Evolutionary conservation across 2,113 vertebrate genomes (phyloP).

Genomic region (Tympanuchus pallidicinctus): DNA sequence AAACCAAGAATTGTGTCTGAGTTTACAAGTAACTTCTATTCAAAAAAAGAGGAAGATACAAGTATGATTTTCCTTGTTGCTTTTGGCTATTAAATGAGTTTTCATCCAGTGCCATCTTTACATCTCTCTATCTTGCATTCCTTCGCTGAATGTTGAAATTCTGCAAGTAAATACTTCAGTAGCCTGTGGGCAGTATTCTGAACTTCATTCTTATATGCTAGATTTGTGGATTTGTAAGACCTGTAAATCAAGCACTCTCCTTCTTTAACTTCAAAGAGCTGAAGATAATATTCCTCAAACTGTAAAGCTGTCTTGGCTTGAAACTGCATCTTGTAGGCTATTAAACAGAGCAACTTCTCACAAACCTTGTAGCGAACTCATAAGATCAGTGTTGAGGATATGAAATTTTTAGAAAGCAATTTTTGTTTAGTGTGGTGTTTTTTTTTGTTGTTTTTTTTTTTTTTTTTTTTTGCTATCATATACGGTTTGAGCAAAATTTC

Average conservation of each 20-base stretch:
- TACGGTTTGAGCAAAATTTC: neutral
- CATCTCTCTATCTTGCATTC: neutral
- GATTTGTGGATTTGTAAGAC: neutral
- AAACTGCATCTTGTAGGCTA: neutral
- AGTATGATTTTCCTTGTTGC: neutral
- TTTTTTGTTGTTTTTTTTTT: too few species aligned
- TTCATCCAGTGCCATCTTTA: neutral
- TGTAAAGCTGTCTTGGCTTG: neutral
- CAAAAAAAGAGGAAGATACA: neutral
- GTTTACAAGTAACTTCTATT: neutral
- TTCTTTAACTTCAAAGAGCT: neutral
- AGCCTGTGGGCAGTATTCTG: neutral
- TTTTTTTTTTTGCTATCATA: neutral
- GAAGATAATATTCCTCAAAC: neutral
- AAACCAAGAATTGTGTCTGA: neutral
- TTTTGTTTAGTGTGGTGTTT: accelerated
- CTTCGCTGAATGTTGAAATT: neutral
- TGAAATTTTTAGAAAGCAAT: neutral
- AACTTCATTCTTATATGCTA: neutral
- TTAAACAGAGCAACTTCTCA: neutral
- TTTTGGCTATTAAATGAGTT: neutral
- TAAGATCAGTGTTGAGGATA: neutral
- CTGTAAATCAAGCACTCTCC: neutral
- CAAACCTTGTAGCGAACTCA: neutral
- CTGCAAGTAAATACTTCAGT: neutral